Evolutionary conservation across 2,888 invertebrate species (phyloP).

Genomic region (Eristalinus aeneus): DNA sequence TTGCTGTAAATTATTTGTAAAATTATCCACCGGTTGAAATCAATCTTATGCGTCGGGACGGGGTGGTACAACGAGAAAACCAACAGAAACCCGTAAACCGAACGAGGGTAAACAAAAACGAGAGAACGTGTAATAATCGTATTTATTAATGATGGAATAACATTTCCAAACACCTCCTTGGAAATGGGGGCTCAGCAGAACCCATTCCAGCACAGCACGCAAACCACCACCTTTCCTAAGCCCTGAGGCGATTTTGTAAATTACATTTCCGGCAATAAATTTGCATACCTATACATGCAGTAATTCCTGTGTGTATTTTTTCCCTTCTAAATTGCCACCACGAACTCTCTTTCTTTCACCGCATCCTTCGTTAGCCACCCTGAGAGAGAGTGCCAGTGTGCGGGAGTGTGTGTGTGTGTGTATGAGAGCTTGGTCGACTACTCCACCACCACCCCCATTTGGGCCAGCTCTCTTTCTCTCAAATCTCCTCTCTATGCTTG

Average conservation of each 20-base stretch:
- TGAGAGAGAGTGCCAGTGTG: neutral
- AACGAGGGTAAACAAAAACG: constrained; percentile 19
- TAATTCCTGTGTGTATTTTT: constrained; percentile 54
- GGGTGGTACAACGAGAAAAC: neutral
- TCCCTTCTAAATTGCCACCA: constrained; percentile 78
- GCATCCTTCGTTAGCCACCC: constrained; percentile 26
- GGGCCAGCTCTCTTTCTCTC: neutral
- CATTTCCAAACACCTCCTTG: constrained; percentile 38
- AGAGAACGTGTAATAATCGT: constrained; percentile 53
- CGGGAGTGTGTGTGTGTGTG: neutral
- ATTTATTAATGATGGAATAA: constrained; percentile 68
- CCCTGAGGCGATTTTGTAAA: constrained; percentile 79
- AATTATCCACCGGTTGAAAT: constrained; percentile 41
- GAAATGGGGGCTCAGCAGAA: neutral
- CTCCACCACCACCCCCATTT: constrained; percentile 50
- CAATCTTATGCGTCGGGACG: constrained; percentile 44
- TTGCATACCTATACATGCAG: constrained; percentile 79
- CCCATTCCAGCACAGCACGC: neutral
- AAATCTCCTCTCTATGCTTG: constrained; percentile 15
- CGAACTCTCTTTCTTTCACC: constrained; percentile 50
- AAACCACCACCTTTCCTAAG: constrained; percentile 66
- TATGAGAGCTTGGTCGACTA: neutral
- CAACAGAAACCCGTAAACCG: neutral
- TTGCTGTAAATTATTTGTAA: constrained; percentile 24
- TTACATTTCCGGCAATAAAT: constrained; percentile 81